Conservation (phyloP, 2,797 vertebrate species). For the Malacoctenus gilli region DNA sequence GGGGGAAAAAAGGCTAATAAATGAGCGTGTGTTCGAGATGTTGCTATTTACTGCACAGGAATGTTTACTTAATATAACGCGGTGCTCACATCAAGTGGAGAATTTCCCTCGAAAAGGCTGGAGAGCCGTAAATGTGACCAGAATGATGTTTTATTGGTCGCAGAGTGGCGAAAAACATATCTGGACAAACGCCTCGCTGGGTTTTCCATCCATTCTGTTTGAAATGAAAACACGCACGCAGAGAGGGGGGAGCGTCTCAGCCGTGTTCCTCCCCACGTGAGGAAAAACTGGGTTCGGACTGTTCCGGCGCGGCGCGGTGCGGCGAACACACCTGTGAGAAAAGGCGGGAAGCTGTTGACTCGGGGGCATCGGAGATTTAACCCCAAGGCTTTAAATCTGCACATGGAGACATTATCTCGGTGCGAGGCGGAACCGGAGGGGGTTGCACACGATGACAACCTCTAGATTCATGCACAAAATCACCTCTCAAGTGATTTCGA, state of each 20-base stretch:
- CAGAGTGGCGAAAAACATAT: conserved; percentile 38
- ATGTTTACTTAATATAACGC: conserved; percentile 30
- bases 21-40: too few species aligned
- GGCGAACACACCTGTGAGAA: conserved; percentile 35
- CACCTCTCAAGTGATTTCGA: too few species aligned
- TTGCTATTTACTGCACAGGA: conserved; percentile 15
- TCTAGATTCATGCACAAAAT: too few species aligned
- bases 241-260: conserved; percentile 30
- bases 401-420: conserved; percentile 17
- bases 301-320: conserved; percentile 25
- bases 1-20: conserved; percentile 10
- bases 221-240: conserved; percentile 53
- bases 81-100: conserved; percentile 30
- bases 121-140: conserved; percentile 59
- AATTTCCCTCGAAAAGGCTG: conserved; percentile 47
- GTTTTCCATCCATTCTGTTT: conserved; percentile 46
- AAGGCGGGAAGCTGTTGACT: neutral
- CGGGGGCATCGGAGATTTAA: conserved; percentile 4
- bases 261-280: conserved; percentile 5
- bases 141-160: conserved; percentile 57
- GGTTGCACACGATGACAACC: too few species aligned
- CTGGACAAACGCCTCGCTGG: conserved; percentile 37
- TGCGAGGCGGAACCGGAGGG: neutral
- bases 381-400: conserved; percentile 14
- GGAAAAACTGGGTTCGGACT: conserved; percentile 23